Percentiles rank a stretch among this genome's conserved stretches.
These are phyloP conservation scores for Acleris cristana DNA, from an alignment of 2,888 invertebrate genomes.

Conservation along the genomic window DNA sequence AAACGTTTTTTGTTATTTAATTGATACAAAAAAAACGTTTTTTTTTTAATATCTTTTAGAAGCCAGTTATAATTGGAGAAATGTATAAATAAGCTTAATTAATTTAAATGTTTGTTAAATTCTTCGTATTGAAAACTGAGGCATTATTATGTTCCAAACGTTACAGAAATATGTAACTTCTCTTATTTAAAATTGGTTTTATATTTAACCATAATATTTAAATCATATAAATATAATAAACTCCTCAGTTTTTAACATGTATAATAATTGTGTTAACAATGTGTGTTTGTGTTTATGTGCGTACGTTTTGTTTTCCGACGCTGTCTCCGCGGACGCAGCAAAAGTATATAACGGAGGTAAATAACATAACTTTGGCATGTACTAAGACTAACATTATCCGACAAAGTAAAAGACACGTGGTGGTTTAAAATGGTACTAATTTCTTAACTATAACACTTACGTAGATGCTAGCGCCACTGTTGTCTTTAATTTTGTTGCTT, in stretches of 20 bases:
- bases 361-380: slow-evolving; percentile 46
- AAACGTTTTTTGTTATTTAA: too few species aligned
- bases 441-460: too few species aligned
- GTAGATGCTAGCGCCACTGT: too few species aligned
- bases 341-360: slow-evolving; percentile 96
- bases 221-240: background rate
- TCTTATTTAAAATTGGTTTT: background rate
- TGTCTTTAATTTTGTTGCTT: too few species aligned
- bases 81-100: too few species aligned
- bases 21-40: too few species aligned
- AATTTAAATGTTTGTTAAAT: background rate
- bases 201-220: too few species aligned
- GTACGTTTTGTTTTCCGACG: slow-evolving; percentile 56
- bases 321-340: slow-evolving; percentile 80
- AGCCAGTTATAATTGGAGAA: too few species aligned
- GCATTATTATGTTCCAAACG: background rate
- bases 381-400: background rate
- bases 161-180: too few species aligned
- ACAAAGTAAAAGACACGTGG: too few species aligned
- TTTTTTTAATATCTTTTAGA: too few species aligned
- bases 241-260: slow-evolving; percentile 8
- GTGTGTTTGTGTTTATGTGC: slow-evolving; percentile 49
- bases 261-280: slow-evolving; percentile 29
- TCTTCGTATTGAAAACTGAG: background rate
- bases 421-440: too few species aligned